Conservation (phyloP, 2,888 invertebrate genomes). For the Dilophus febrilis region DNA sequence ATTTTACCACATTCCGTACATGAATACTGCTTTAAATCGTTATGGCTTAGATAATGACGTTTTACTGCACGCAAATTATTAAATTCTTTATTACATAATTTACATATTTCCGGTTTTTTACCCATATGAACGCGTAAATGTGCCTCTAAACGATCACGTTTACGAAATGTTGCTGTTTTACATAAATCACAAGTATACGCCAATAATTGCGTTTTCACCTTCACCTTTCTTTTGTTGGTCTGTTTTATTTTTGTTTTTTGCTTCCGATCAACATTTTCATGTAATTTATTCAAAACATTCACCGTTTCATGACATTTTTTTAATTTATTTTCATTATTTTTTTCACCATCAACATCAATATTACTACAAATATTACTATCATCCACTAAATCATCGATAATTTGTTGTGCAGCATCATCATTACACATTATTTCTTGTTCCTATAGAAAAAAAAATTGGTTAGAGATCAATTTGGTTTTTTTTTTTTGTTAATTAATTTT, state of each 20-base stretch:
- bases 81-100: constrained; percentile 27
- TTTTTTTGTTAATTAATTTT: no score
- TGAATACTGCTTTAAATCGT: constrained; percentile 6
- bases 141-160: constrained; percentile 7
- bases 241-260: neutral
- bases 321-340: no score
- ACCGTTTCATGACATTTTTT: no score
- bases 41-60: constrained; percentile 21
- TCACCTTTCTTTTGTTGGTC: neutral
- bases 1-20: constrained; percentile 11
- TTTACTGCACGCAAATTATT: constrained; percentile 32
- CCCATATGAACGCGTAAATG: constrained; percentile 8
- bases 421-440: no score
- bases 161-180: constrained; percentile 5
- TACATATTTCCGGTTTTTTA: constrained; percentile 12
- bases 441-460: no score
- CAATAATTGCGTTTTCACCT: neutral
- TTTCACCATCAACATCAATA: no score
- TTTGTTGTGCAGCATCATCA: no score
- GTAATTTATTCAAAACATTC: no score
- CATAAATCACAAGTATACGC: constrained; percentile 5
- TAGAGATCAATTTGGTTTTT: no score
- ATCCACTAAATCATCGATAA: no score
- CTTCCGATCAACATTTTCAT: neutral
- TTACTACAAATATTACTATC: no score